Evolutionary conservation across 2,113 vertebrate species (phyloP), one percentile per base, ranked within the genome.

Genomic region (Chlorodrepanis virens): DNA sequence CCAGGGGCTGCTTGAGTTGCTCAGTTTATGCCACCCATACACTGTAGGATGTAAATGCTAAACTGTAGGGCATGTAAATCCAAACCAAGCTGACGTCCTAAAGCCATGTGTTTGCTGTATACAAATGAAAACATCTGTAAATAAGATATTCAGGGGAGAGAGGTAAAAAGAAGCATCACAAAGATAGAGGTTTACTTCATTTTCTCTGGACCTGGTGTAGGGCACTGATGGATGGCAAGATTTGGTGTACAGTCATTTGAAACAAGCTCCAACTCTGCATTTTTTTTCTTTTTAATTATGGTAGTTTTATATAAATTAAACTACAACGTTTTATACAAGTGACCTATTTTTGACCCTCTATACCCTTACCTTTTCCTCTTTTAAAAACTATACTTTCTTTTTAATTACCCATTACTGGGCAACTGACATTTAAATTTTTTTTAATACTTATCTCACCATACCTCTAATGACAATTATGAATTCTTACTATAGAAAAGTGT

Each of bases 221-320:
- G 9, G 87, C 86, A 91, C 70, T 72, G 81, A 93, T 64, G 92
- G 94, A 96, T 96, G 86, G 83, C 91, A 91, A 97, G 92, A 83
- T 87, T 82, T 93, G 72, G 94, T 90, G 94, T 87, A 29, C 49
- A 92, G 89, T 89, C 81, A 64, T 88, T 87, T 93, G 69, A 93
- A 94, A 95, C 44, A 75, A 95, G 86, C 87, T 95, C 96, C 87
- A 82, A 67, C 90, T 96, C 83, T 88, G 91, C 85, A 39, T 14
- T 94, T 95, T 95, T 95, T 95, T 80, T 52, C 40, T 97, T 87
- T 94, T 97, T 94, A 97, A 94, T 97, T 96, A 97, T 91, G 95
- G 96, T 96, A 96, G 95, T 96, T 97, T 96, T 94, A 97, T 96
- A 98, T 98, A 98, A 98, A 98, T 98, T 97, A 98, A 96, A 97